Base-by-base conservation (phyloP, 2,888 invertebrate genomes). In the Phyllotreta cruciferae region DNA sequence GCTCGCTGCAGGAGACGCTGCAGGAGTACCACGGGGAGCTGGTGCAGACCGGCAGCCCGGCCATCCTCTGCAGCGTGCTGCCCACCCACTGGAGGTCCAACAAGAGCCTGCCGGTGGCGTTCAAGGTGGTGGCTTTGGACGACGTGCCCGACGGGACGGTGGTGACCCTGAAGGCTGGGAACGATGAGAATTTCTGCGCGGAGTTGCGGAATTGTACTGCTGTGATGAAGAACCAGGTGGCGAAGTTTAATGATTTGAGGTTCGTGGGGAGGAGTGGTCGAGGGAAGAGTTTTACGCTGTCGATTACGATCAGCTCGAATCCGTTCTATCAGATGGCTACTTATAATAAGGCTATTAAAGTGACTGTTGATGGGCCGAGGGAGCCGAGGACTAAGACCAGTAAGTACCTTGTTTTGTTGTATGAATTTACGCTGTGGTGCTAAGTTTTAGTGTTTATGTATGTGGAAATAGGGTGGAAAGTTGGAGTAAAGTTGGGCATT, bases 31-130 rank as follows among this genome's bases (percentile, higher is more conserved):
- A 95, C 77, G 96, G 96, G n/a, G 93, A 94, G 79, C 84, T 98
- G 77, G 92, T 96, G 72, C 90, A 91, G 80, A 98, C 98, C 35
- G 98, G 96, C 54, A 95, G 95, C 67, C 98, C 98, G 0, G 93
- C 96, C 69, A 92, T 99, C 70, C 85, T 98, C 64, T 99, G 98
- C 84, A 95, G 96, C 54, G 90, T 90, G 1, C 84, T 99, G 71
- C 99, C 99, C 1, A 88, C 88, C 0, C 99, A 99, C 80, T 99
- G 98, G 98, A 86, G 99, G 66, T 96, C 91, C 55, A 99, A 99
- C 85, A 99, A 99, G 83, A 95, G 96, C 14, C 84, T 99, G 69
- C 98, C 98, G 35, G 89, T 94, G 47, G 94, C 97, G 11, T 99
- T 99, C 84, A 96, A 96, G 84, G 96, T 98, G 71, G 91, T 97